These are phyloP conservation scores for Oconnorella tubifera DNA, from an alignment of 2,888 invertebrate genomes.

Conservation along the genomic window DNA sequence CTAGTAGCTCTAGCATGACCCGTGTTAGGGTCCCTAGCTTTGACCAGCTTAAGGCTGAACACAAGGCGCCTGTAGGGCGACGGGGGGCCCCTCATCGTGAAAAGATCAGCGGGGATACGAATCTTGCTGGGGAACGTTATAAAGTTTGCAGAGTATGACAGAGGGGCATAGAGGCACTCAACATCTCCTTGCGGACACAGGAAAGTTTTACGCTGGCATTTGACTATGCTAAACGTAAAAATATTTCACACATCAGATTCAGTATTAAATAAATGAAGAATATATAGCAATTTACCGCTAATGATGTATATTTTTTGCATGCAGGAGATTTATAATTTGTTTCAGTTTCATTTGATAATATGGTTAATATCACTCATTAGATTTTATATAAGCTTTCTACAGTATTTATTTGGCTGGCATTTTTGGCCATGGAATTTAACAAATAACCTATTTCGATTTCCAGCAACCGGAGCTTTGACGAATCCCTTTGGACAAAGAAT, in stretches of 20 bases:
- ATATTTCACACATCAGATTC: no score
- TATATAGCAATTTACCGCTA: no score
- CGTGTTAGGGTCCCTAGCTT: slow-evolving; percentile 61
- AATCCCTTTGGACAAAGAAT: slow-evolving; percentile 84
- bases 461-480: slow-evolving; percentile 52
- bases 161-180: slow-evolving; percentile 74
- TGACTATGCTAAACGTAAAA: slow-evolving; percentile 54
- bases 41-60: slow-evolving; percentile 69
- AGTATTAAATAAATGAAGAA: no score
- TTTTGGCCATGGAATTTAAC: no score
- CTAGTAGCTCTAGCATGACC: slow-evolving; percentile 46
- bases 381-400: no score
- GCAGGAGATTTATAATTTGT: no score
- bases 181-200: slow-evolving; percentile 71
- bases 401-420: no score
- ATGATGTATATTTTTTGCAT: no score
- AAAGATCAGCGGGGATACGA: slow-evolving; percentile 65
- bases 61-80: slow-evolving; percentile 69
- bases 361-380: no score
- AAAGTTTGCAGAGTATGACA: slow-evolving; percentile 86
- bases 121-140: slow-evolving; percentile 77
- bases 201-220: slow-evolving; percentile 71
- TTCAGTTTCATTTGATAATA: no score
- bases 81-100: slow-evolving; percentile 80
- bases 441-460: slow-evolving; percentile 42